A percentile compares a stretch with the other conserved stretches of the same genome.
phyloP scores from a whole-genome alignment of 2,113 vertebrate species.

The Limanda limanda region DNA sequence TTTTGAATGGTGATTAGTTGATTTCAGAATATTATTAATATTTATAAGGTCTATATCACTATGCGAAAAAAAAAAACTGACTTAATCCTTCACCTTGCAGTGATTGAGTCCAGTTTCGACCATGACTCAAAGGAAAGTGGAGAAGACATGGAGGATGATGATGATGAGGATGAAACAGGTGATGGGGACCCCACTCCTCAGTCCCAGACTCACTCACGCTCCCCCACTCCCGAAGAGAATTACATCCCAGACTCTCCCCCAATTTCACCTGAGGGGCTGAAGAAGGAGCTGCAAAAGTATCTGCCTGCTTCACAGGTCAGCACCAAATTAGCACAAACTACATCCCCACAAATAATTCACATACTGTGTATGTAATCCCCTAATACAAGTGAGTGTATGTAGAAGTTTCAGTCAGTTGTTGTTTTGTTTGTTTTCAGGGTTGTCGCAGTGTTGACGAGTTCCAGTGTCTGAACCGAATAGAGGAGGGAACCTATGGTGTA shows the following conservation, averaged over 20 bases:
- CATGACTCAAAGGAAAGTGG: constrained; percentile 92
- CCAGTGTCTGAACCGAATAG: constrained; percentile 96
- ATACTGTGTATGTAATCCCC: neutral
- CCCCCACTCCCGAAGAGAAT: constrained; percentile 88
- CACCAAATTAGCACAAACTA: neutral
- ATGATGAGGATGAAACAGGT: constrained; percentile 79
- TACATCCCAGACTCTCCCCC: constrained; percentile 93
- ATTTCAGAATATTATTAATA: no score
- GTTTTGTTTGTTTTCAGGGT: constrained; percentile 80
- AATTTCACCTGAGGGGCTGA: constrained; percentile 92
- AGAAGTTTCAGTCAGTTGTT: neutral
- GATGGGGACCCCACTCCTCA: constrained; percentile 86
- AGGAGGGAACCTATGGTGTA: constrained; percentile 96
- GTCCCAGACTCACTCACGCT: constrained; percentile 90
- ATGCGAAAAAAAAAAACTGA: neutral
- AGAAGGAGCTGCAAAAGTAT: constrained; percentile 96
- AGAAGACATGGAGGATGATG: constrained; percentile 83
- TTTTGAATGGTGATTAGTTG: no score
- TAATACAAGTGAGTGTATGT: neutral
- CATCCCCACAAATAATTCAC: no score
- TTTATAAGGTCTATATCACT: no score
- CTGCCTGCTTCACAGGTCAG: constrained; percentile 94
- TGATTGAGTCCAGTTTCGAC: constrained; percentile 96
- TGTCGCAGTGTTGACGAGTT: constrained; percentile 98
- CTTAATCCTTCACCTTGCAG: constrained; percentile 60